Evolutionary conservation across 2,113 vertebrate species (phyloP).

Genomic region (Irena cyanogastra): DNA sequence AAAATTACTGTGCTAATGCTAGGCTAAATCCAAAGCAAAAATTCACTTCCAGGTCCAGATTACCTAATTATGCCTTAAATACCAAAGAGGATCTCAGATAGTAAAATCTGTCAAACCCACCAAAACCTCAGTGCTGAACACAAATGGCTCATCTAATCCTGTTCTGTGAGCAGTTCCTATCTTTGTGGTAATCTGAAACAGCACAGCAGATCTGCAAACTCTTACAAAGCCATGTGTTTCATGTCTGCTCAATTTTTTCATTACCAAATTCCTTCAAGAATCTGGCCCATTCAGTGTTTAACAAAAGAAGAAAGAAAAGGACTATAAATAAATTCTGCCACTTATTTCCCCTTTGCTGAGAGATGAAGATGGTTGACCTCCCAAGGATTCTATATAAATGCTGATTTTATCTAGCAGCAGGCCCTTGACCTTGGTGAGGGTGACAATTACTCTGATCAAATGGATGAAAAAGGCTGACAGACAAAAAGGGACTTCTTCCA

Average conservation of each 20-base stretch:
- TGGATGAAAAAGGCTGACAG: conserved; percentile 39
- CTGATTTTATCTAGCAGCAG: conserved; percentile 51
- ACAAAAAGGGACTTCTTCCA: background rate
- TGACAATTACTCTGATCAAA: conserved; percentile 54
- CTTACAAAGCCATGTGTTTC: background rate
- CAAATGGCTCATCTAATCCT: background rate
- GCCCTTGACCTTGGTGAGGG: conserved; percentile 17
- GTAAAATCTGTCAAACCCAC: background rate
- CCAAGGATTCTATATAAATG: conserved; percentile 46
- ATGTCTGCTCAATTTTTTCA: conserved; percentile 22
- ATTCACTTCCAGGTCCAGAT: background rate
- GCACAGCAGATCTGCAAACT: background rate
- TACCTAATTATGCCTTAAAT: background rate
- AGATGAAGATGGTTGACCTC: conserved; percentile 45
- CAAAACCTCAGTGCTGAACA: background rate
- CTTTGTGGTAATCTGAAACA: background rate
- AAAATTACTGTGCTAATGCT: background rate
- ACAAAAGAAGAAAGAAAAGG: background rate
- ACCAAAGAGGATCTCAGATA: background rate
- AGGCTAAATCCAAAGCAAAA: background rate
- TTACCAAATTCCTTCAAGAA: conserved; percentile 35
- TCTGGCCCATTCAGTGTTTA: conserved; percentile 14
- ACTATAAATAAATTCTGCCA: conserved; percentile 34
- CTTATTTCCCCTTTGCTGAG: conserved; percentile 52
- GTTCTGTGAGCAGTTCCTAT: background rate